Evolutionary conservation across 2,113 vertebrate species (phyloP), one percentile per base, ranked within the genome.

Genomic region (Rhipidura dahli): DNA sequence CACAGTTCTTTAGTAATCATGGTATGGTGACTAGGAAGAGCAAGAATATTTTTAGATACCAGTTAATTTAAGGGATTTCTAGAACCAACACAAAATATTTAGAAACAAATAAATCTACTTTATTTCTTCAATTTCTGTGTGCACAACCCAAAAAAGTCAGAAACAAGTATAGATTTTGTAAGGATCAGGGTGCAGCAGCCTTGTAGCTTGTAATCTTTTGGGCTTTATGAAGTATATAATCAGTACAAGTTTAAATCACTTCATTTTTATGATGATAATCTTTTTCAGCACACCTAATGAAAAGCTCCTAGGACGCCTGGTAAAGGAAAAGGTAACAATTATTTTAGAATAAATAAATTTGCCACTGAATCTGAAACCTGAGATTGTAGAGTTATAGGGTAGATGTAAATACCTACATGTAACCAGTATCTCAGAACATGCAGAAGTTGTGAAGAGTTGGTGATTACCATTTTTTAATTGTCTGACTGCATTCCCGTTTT

Each of bases 241-340:
- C 18, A n/a, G 12, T 60, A 22, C 65, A 56, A 24, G 21, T 88
- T 81, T 51, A 50, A 72, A 64, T 76, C 2, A 49, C 5, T 69
- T 76, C 30, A 37, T 65, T 88, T 66, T 90, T 65, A 89, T 72
- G 30, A 23, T 90, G 35, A n/a, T 56, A 20, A 90, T 97, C 19
- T 94, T 83, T 96, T 98, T 81, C 94, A 99, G 99, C 95, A 99
- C 99, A 7, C 99, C 99, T 61, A 99, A 99, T 97, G 99, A 99
- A 94, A 99, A 99, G 84, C 98, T 99, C 30, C 98, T 99, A 76
- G 99, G 99, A 59, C 99, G 99, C 65, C 98, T 99, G 60, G 99
- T 99, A 83, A 99, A 99, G 89, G 99, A 99, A 93, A 99, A 99
- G 99, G 99, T 99, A 98, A 94, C 44, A 33, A 26, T 59, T 94